Base-by-base conservation (phyloP, 2,797 vertebrate genomes). In the Rhodeus uyekii region DNA sequence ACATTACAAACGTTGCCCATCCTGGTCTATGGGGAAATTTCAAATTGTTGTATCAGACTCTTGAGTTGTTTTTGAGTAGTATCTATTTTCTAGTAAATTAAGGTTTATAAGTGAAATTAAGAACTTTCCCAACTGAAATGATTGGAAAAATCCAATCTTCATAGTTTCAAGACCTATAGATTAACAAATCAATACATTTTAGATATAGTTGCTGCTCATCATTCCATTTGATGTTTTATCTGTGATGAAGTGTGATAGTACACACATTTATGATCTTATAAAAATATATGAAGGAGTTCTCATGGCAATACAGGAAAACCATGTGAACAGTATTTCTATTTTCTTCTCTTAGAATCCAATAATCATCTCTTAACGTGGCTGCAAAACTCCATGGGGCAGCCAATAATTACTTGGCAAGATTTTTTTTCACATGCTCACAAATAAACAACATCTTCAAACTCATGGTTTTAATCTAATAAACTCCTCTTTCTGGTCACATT, bases 381-480 rank as follows among this genome's bases (percentile, higher is more conserved):
- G 44, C n/a, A 22, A 50, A 84, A 44, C 77, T 69, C 63, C 61
- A 67, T 55, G 32, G 53, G 67, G 38, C 42, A 38, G 48, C 65
- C 46, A n/a, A 80, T 80, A 67, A 83, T 63, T 53, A 46, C 67
- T 73, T 53, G 61, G 85, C 55, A 60, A 81, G 73, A 75, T 16
- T 38, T 82, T 74, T 27, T 69, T 69, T 78, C 50, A 58, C 73
- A 73, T 69, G 53, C 63, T 55, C 64, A 72, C 50, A 46, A 63
- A 72, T 53, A 74, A 83, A 63, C 61, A 58, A 36, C 50, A 55
- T 61, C 83, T 85, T 84, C 29, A 60, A 71, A 73, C 27, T 68
- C 61, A 50, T 29, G 77, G 22, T 48, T 81, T 46, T 71, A 81
- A 82, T 85, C 74, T 81, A 83, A 85, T 81, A 81, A 85, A 78